Base-by-base conservation (phyloP, 2,797 vertebrate genomes). In the Spinus pinus region DNA sequence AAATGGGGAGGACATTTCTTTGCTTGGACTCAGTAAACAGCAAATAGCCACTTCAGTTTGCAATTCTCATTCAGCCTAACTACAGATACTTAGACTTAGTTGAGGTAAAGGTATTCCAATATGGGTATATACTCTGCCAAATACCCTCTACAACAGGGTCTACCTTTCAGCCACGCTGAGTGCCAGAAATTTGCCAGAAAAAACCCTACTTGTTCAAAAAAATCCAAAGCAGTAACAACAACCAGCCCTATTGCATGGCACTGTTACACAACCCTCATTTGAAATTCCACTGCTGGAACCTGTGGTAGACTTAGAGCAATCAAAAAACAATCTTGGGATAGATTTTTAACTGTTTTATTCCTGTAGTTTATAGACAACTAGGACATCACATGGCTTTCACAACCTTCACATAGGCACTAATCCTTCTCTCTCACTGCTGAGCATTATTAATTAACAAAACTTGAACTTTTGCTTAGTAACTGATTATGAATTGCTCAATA, bases 181-280 rank as follows among this genome's bases (percentile, higher is more conserved):
- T 5, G 18, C 47, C 61, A 79, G 47, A 49, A 72, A 90, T 33
- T 51, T 11, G 18, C 56, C 33, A 75, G 61, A 60, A 88, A 41
- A 88, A 91, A 24, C 24, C 6, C 16, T 28, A 49, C 28, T 39
- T 42, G 28, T 47, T 65, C 0, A 5, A 62, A 81, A 86, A 80
- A 50, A 2, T 0, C 6, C 3, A 23, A 31, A 90, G 14, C 1
- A 33, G 3, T 14, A 78, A 50, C 15, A 61, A 18, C 21, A 47
- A 62, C 14, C 18, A 44, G 67, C 78, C 42, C 18, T 57, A 16
- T 25, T 37, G 22, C 6, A 9, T 65, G n/a, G 9, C 24, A 37
- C 54, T 33, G 24, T 71, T 44, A 31, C 3, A 46, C 9, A 39
- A 16, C 20, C 67, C 41, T 62, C 4, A 23, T 57, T 58, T 89